phyloP scores from a whole-genome alignment of 2,113 vertebrate genomes.

The Nipponia nippon region DNA sequence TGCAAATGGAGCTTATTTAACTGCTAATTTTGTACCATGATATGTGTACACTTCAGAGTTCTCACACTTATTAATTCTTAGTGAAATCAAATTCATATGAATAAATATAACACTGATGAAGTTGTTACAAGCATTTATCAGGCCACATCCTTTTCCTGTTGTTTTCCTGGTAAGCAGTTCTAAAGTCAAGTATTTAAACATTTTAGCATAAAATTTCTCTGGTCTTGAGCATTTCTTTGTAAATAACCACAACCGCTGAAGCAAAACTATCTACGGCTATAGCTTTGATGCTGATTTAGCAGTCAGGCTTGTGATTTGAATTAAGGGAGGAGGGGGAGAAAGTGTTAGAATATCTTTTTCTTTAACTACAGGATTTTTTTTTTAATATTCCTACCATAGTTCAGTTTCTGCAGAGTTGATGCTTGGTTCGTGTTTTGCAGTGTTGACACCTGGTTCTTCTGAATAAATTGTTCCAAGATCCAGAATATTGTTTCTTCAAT shows the following conservation, averaged over 20 bases:
- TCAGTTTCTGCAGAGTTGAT: neutral
- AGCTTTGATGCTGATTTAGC: neutral
- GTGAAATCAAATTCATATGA: neutral
- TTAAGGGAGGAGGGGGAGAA: neutral
- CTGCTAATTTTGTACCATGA: fast-evolving
- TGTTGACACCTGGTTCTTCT: neutral
- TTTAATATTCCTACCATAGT: neutral
- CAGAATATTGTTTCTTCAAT: constrained; percentile 16
- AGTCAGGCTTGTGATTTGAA: neutral
- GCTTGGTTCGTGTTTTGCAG: neutral
- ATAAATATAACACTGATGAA: constrained; percentile 2
- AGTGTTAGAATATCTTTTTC: neutral
- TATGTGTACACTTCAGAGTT: neutral
- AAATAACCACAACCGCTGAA: constrained; percentile 21
- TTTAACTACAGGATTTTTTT: neutral
- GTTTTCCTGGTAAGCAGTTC: constrained; percentile 24
- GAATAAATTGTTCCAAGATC: neutral
- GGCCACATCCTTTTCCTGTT: constrained; percentile 69
- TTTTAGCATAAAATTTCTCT: constrained; percentile 10
- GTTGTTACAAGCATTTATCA: neutral
- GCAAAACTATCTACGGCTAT: neutral
- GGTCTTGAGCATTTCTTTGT: constrained; percentile 7
- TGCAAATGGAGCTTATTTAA: neutral
- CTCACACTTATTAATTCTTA: neutral
- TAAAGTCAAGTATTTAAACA: constrained; percentile 10